Conservation (phyloP, 2,888 invertebrate species). For the Spilarctia lutea region DNA sequence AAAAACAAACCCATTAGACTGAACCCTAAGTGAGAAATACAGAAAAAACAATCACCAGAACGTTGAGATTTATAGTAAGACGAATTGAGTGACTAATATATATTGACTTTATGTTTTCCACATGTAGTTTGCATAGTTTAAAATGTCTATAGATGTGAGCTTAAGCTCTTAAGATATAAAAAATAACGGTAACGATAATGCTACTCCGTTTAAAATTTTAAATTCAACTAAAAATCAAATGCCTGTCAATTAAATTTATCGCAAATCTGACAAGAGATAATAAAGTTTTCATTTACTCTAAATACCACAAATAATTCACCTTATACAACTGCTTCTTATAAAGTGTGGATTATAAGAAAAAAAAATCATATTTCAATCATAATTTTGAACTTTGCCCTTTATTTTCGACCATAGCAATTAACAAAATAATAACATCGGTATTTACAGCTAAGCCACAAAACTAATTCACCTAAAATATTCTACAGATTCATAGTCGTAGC, state of each 20-base stretch:
- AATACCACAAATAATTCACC: no score
- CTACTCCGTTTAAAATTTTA: neutral
- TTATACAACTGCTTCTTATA: neutral
- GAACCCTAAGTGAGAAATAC: slow-evolving; percentile 34
- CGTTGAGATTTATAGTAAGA: slow-evolving; percentile 42
- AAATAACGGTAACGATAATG: neutral
- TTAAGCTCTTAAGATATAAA: neutral
- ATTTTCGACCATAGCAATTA: neutral
- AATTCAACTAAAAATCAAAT: neutral
- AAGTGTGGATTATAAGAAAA: neutral
- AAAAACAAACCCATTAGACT: slow-evolving; percentile 44
- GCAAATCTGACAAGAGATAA: no score
- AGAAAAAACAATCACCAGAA: slow-evolving; percentile 42
- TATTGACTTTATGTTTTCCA: neutral
- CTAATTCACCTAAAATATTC: neutral
- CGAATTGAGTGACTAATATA: neutral
- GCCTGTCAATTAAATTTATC: no score
- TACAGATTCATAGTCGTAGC: neutral
- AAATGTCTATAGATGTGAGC: neutral
- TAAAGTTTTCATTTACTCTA: no score
- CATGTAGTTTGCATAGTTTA: neutral
- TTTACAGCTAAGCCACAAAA: neutral
- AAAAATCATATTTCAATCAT: neutral
- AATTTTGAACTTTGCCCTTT: neutral
- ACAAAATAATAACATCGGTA: neutral